phyloP scores from a whole-genome alignment of 2,888 invertebrate genomes.

The Polydrusus cervinus region DNA sequence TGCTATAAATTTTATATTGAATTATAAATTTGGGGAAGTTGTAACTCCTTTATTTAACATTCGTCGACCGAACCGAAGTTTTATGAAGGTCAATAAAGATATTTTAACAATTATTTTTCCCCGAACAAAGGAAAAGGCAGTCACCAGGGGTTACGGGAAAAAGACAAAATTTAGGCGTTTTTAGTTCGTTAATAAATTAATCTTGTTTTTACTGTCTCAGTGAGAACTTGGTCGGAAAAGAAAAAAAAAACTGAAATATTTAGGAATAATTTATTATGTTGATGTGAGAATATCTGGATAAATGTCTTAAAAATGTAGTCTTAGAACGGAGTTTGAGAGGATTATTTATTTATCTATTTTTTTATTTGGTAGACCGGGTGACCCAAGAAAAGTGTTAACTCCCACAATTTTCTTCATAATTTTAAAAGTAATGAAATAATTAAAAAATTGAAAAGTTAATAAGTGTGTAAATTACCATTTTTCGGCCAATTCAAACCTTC shows the following conservation, averaged over 20 bases:
- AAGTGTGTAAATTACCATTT: too few species aligned
- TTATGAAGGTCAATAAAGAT: constrained; percentile 1
- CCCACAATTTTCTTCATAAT: too few species aligned
- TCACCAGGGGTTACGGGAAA: background rate
- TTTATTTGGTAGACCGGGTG: too few species aligned
- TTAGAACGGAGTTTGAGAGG: too few species aligned
- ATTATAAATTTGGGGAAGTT: constrained; percentile 3
- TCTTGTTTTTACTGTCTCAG: background rate
- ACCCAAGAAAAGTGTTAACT: too few species aligned
- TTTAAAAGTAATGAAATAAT: too few species aligned
- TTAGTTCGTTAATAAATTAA: background rate
- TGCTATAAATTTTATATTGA: background rate
- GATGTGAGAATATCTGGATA: too few species aligned
- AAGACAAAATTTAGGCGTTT: background rate
- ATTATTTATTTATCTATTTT: too few species aligned
- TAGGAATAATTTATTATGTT: too few species aligned
- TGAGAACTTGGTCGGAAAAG: background rate
- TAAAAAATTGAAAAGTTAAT: too few species aligned
- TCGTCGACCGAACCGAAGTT: constrained; percentile 4
- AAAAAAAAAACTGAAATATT: background rate
- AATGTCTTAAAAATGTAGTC: too few species aligned
- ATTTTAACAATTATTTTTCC: constrained; percentile 1
- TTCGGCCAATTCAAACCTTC: too few species aligned
- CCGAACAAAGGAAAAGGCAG: background rate
- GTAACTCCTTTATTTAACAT: constrained; percentile 13